Base-by-base conservation (phyloP, 2,888 invertebrate genomes). In the Nebria salina region DNA sequence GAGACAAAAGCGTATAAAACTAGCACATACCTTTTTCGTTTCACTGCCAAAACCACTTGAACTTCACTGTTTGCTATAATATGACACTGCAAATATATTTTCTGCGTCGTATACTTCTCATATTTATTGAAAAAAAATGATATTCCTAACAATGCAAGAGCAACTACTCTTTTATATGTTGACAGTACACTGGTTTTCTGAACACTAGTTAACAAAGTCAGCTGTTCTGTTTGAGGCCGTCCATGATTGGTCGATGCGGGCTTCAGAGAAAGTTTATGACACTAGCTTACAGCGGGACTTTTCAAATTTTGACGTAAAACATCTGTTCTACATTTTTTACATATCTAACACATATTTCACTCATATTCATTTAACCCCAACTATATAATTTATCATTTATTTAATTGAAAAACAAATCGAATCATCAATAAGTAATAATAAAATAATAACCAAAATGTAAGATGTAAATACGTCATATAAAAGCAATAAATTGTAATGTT, bases 151-250 rank as follows among this genome's bases (percentile, higher is more conserved):
- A 84, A 84, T 85, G 83, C 81, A 84, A 84, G 79, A 81, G 82
- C 26, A 72, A 26, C 73, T 76, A 66, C 76, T 76, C 80, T 75
- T 70, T 80, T 64, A 66, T 76, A 80, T 84, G 83, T 84, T 84
- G 83, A 84, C 85, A 83, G 83, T 73, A 83, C 84, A 84, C 84
- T 83, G 83, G 85, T 84, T 83, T 83, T 83, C 84, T 84, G 84
- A 82, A 84, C 82, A 86, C 86, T 86, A 84, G 34, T 34, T 34
- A 34, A 34, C 34, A 34, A 84, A 85, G 76, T 80, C 85, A 85
- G 85, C 85, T 85, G 85, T 85, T 85, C 85, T 85, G 85, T 85
- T 85, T 65, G 81, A 76, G 42, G 65, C 20, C 9, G 26, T 25
- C 34, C 11, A 13, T 81, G 81, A 81, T 81, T 81, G 81, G 81